Evolutionary conservation across 1,140 invertebrate genomes (phyloP).

Genomic region (Pachyrhynchus sulphureomaculatus): DNA sequence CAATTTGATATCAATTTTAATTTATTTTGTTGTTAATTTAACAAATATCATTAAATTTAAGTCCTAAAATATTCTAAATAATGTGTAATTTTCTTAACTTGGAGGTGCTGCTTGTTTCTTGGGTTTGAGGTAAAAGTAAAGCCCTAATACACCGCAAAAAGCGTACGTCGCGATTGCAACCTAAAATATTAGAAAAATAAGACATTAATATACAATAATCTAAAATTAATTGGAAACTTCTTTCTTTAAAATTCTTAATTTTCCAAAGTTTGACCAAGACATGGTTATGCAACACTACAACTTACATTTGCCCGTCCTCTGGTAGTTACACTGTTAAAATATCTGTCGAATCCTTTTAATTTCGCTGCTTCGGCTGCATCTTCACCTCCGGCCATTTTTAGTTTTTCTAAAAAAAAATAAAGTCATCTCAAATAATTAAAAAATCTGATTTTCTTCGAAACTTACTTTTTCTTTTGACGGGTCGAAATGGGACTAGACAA

Average conservation of each 20-base stretch:
- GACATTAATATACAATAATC: not conserved
- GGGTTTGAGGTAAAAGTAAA: slow-evolving; percentile 23
- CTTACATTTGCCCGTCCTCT: slow-evolving; percentile 27
- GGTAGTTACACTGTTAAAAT: slow-evolving; percentile 25
- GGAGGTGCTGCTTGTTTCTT: not conserved
- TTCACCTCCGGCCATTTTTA: slow-evolving; percentile 26
- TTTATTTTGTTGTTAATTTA: no score
- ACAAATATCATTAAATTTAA: no score
- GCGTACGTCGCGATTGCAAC: slow-evolving; percentile 25
- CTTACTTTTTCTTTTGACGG: not conserved
- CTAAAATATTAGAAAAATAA: slow-evolving; percentile 11
- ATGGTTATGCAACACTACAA: slow-evolving; percentile 17
- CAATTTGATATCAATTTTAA: no score
- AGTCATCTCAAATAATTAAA: not conserved
- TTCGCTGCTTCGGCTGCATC: slow-evolving; percentile 26
- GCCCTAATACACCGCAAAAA: not conserved
- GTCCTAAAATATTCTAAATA: no score
- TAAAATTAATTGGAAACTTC: not conserved
- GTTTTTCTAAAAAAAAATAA: slow-evolving; percentile 47
- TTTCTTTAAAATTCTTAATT: not conserved
- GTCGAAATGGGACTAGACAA: not conserved
- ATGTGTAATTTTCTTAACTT: no score
- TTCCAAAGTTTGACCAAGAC: not conserved
- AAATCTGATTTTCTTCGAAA: not conserved
- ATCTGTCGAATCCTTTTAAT: slow-evolving; percentile 15